phyloP scores from a whole-genome alignment of 2,113 vertebrate species.

The Rafetus swinhoei region DNA sequence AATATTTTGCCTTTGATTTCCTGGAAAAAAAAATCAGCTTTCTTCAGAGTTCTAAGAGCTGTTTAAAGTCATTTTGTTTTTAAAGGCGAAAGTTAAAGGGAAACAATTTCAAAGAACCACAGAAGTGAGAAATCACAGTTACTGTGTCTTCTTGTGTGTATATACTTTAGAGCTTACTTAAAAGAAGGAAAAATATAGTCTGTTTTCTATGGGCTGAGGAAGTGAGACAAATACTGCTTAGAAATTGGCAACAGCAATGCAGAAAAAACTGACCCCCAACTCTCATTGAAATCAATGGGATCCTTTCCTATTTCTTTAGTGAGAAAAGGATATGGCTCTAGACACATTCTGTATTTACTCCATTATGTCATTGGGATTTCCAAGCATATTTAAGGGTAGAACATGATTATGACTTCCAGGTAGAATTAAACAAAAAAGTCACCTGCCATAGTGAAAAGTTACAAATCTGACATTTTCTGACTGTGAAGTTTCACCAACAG shows the following conservation, averaged over 20 bases:
- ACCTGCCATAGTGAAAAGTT: neutral
- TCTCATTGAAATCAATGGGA: neutral
- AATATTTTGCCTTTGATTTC: constrained; percentile 63
- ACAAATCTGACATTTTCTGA: neutral
- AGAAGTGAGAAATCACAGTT: constrained; percentile 6
- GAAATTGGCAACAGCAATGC: neutral
- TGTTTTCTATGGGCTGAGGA: neutral
- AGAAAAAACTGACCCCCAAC: neutral
- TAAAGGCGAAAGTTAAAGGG: constrained; percentile 66
- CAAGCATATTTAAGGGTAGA: neutral
- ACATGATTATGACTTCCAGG: rapidly evolving
- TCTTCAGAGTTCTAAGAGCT: constrained; percentile 61
- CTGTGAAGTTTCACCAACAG: neutral
- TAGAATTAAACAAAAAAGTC: neutral
- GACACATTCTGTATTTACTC: neutral
- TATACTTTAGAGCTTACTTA: constrained; percentile 18
- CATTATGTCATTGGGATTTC: neutral
- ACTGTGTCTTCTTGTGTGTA: constrained; percentile 54
- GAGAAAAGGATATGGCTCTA: neutral
- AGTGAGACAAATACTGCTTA: constrained; percentile 3
- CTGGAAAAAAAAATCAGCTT: constrained; percentile 58
- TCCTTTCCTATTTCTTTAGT: neutral
- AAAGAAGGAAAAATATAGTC: constrained; percentile 9
- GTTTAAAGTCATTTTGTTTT: constrained; percentile 62
- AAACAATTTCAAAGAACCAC: constrained; percentile 68